Base-by-base conservation (phyloP, 2,888 invertebrate genomes). In the Pimpla rufipes region DNA sequence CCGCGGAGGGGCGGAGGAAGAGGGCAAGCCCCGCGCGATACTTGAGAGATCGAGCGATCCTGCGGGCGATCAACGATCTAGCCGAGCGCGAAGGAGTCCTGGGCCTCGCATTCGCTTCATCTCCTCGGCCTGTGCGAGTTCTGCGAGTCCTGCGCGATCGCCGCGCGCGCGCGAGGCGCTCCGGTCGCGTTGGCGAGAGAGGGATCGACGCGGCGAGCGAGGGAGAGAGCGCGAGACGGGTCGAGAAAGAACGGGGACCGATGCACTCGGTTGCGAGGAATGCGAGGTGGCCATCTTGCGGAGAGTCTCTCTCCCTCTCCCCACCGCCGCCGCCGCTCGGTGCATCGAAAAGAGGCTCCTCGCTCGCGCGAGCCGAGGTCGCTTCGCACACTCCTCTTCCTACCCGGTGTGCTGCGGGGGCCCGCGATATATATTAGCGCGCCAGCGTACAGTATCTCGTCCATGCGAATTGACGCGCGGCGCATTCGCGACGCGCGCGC, bases 221-320 rank as follows among this genome's bases (percentile, higher is more conserved):
- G 47, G 18, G n/a, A 57, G 76, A 59, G 52, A 47, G 75, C 66
- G 81, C 68, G 70, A 68, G 55, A 57, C 64, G 29, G 68, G 59
- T 40, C 75, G 67, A 67, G 79, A 85, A 83, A 76, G 57, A 73
- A 57, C 79, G 86, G 79, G 80, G 76, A 84, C 79, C 83, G 83
- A 85, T 83, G 83, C 84, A 71, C 85, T 85, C 73, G 86, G 80
- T 78, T 79, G 82, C 88, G 85, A 90, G 92, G 92, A 92, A 92
- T 92, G 91, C 89, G 90, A 90, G 90, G 92, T 89, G 90, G 92
- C 92, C 92, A 92, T 92, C 91, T 92, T 92, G 91, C 29, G 3
- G 88, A 76, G 81, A 85, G 87, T 86, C 85, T 87, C 82, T 79
- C 82, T 79, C 75, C 79, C 75, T 86, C 85, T 87, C 82, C 82